A percentile compares a stretch with the other conserved stretches of the same genome.
These are phyloP conservation scores for Drosophila pseudotakahashii DNA, from an alignment of 2,888 invertebrate species.

Conservation along the genomic window DNA sequence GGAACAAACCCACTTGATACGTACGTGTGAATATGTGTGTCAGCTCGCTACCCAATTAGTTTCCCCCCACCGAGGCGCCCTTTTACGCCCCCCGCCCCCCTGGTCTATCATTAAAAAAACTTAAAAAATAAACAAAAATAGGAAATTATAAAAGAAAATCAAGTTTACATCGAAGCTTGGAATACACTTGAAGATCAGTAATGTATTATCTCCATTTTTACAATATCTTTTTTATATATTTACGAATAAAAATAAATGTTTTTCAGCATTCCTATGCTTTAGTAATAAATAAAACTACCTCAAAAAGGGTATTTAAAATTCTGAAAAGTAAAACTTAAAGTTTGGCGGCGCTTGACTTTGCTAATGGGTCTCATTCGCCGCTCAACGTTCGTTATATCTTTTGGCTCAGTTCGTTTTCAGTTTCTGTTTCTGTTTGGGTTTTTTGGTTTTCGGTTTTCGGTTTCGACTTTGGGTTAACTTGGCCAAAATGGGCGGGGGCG, in stretches of 20 bases:
- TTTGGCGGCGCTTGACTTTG: constrained; percentile 27
- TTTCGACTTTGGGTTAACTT: constrained; percentile 13
- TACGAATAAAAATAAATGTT: no score
- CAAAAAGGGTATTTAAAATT: background rate
- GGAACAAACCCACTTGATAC: constrained; percentile 1
- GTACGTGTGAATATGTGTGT: constrained; percentile 11
- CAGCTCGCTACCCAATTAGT: constrained; percentile 4
- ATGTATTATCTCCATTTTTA: no score
- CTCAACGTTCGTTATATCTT: constrained; percentile 20
- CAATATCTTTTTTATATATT: background rate
- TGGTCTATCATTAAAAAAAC: background rate
- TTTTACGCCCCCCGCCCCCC: background rate
- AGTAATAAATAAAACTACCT: no score
- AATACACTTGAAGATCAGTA: background rate
- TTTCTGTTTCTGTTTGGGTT: constrained; percentile 2
- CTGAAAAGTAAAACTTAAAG: background rate
- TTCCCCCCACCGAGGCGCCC: background rate
- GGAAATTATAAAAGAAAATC: background rate
- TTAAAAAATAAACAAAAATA: no score
- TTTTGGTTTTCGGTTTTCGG: background rate
- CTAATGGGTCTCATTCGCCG: constrained; percentile 30
- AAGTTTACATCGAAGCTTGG: background rate
- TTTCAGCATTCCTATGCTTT: no score
- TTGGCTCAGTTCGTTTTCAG: constrained; percentile 7
- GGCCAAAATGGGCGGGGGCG: constrained; percentile 64